Evolutionary conservation across 1,140 invertebrate genomes (phyloP), one percentile per base, ranked within the genome.

Genomic region (Papilio glaucus): DNA sequence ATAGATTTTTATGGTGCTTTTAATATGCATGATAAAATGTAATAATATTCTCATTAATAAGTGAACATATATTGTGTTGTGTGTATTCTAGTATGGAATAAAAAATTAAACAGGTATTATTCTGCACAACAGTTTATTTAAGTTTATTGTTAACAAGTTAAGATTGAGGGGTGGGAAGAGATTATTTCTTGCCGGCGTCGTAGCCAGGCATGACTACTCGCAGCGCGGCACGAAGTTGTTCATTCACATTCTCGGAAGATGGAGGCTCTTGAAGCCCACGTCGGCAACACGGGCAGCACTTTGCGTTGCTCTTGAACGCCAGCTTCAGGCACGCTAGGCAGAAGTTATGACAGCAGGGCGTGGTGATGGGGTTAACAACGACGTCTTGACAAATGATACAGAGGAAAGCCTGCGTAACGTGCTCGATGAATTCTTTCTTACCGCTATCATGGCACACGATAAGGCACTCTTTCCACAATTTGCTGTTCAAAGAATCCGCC

Each of bases 351-450:
- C 88, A 85, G 78, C 97, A 98, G 4, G 93, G 88, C 3, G 96
- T 96, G 0, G 97, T 97, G 2, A 98, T 92, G 0, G 97, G 97
- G 74, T 95, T 94, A 68, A 92, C 95, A 0, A 96, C 95, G 4
- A 98, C 76, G 62, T 97, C 96, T 86, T 97, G 96, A 84, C 97
- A 98, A 77, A 97, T 97, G 42, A 96, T 96, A 84, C 97, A 98
- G 1, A 94, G 94, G 86, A 98, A 98, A 29, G 93, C 78, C 83
- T 96, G 95, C 75, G 95, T 94, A 2, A 97, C 94, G 79, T 95
- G 94, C 26, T 94, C 93, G 13, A 96, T 88, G 81, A 97, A 96
- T 76, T 94, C 93, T 90, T 94, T 85, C 77, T 93, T 95, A 86
- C 74, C 95, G 87, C 83, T 94, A 69, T 63, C 85, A 67, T 77